Percentiles rank a stretch among this genome's conserved stretches.
Evolutionary conservation across 2,888 invertebrate species (phyloP).

Genomic region (Drosophila villosipedis): DNA sequence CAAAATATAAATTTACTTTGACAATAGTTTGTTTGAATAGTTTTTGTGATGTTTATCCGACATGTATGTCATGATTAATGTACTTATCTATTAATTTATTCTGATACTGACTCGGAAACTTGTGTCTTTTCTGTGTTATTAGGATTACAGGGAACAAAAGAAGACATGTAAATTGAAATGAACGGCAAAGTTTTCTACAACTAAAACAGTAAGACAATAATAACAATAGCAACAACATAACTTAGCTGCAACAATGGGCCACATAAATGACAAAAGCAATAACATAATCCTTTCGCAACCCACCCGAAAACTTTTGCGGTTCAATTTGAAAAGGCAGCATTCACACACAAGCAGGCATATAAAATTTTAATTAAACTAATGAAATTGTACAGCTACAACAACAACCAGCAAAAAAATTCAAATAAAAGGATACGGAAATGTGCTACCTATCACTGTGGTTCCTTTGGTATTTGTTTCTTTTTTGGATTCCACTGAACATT

Average conservation of each 20-base stretch:
- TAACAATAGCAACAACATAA: slow-evolving; percentile 6
- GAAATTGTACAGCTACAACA: slow-evolving; percentile 58
- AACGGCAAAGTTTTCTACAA: slow-evolving; percentile 63
- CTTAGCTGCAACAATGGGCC: slow-evolving; percentile 62
- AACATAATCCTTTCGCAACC: slow-evolving; percentile 67
- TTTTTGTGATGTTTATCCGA: neutral
- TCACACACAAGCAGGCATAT: slow-evolving; percentile 35
- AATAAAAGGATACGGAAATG: slow-evolving; percentile 29
- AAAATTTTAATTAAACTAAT: slow-evolving; percentile 82
- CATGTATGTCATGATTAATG: neutral
- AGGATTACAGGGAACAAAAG: slow-evolving; percentile 26
- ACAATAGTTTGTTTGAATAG: neutral
- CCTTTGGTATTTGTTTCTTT: slow-evolving; percentile 7
- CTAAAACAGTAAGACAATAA: slow-evolving; percentile 22
- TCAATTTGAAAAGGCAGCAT: slow-evolving; percentile 72
- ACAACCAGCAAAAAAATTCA: neutral
- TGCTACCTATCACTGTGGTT: slow-evolving; percentile 12
- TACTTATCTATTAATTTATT: neutral
- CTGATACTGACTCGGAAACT: neutral
- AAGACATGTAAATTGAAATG: slow-evolving; percentile 70
- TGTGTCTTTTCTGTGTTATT: neutral
- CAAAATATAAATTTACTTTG: neutral
- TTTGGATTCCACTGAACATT: slow-evolving; percentile 42
- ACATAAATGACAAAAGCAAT: slow-evolving; percentile 73
- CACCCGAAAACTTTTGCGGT: slow-evolving; percentile 68